Evolutionary conservation across 2,113 vertebrate species (phyloP).

Genomic region (Lates calcarifer): DNA sequence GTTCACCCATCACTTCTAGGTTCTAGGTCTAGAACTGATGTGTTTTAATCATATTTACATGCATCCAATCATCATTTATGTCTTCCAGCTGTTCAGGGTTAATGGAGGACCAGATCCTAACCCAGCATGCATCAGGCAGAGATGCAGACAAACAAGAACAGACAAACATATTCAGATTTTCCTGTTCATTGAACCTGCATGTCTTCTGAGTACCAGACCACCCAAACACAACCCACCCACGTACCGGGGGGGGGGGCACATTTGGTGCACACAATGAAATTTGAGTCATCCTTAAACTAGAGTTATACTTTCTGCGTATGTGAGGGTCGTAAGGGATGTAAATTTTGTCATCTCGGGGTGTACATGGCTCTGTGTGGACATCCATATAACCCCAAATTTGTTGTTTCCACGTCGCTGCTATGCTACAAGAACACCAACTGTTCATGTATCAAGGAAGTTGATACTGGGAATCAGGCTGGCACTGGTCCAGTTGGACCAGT

Average conservation of each 20-base stretch:
- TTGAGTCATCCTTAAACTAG: neutral
- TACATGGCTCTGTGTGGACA: too few relatives aligned
- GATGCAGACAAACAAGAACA: neutral
- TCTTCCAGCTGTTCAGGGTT: conserved; percentile 9
- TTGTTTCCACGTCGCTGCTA: too few relatives aligned
- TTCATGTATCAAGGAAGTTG: too few relatives aligned
- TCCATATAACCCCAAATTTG: too few relatives aligned
- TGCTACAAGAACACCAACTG: too few relatives aligned
- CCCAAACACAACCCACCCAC: neutral
- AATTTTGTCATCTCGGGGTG: too few relatives aligned
- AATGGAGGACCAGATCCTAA: conserved; percentile 2
- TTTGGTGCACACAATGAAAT: neutral
- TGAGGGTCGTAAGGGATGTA: too few relatives aligned
- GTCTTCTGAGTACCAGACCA: neutral
- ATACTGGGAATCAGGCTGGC: too few relatives aligned
- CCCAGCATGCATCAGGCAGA: neutral
- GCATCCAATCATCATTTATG: neutral
- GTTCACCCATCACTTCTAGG: conserved; percentile 28
- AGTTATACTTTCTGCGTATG: too few relatives aligned
- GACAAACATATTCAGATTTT: conserved; percentile 5
- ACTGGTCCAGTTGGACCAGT: too few relatives aligned
- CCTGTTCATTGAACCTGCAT: neutral
- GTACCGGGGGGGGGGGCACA: neutral
- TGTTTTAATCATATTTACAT: conserved; percentile 7
- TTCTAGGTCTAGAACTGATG: conserved; percentile 1